Conservation (phyloP, 2,113 vertebrate genomes). For the Cepphus grylle region DNA sequence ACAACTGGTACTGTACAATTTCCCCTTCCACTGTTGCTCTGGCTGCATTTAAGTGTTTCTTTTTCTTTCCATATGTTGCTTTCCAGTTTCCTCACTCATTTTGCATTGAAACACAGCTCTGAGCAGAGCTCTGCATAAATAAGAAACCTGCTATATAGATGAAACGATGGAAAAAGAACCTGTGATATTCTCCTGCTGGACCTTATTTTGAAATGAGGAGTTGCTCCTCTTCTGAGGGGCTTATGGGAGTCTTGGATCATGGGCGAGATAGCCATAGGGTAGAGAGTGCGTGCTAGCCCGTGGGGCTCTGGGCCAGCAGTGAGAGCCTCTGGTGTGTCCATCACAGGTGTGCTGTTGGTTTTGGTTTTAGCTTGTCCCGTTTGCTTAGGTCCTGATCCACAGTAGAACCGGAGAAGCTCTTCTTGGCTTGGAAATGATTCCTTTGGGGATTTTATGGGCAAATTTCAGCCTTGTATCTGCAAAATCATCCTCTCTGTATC, state of each 20-base stretch:
- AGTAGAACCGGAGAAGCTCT: neutral
- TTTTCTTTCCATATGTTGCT: neutral
- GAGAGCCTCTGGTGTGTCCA: neutral
- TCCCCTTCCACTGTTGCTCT: neutral
- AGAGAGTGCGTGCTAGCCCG: rapidly evolving
- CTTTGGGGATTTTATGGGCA: neutral
- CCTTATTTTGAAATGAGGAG: neutral
- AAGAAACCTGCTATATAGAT: neutral
- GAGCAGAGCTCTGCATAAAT: neutral
- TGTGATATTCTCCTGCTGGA: neutral
- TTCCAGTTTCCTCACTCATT: neutral
- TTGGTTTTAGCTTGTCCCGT: neutral
- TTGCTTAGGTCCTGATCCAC: neutral
- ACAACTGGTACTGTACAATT: neutral
- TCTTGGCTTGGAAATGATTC: neutral
- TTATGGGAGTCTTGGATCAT: rapidly evolving
- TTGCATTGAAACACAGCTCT: neutral
- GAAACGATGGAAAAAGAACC: neutral
- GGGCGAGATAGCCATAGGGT: neutral
- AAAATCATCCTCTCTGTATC: neutral
- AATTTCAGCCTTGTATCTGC: neutral
- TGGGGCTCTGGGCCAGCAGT: neutral
- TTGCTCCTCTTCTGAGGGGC: neutral
- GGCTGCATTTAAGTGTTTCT: neutral
- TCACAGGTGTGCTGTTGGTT: neutral